A percentile compares a stretch with the other conserved stretches of the same genome.
phyloP scores from a whole-genome alignment of 2,113 vertebrate species.

The Zosterops borbonicus region DNA sequence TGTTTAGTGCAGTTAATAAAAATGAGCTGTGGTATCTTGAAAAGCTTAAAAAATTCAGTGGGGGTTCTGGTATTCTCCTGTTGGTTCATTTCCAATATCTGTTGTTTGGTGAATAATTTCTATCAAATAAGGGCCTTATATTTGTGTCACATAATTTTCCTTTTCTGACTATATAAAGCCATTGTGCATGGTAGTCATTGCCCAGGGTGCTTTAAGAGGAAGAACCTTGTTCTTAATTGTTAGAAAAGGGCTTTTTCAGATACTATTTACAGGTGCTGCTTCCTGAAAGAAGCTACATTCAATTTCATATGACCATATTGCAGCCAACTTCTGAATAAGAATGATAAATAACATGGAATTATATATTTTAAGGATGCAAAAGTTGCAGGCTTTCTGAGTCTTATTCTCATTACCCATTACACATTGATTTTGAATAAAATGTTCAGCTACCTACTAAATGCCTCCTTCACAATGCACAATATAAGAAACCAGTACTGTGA shows the following conservation, averaged over 20 bases:
- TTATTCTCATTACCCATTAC: neutral
- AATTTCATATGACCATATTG: neutral
- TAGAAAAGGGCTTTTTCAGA: neutral
- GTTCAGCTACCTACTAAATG: neutral
- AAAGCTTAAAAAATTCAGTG: neutral
- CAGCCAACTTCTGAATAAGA: neutral
- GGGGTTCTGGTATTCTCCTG: neutral
- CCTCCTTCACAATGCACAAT: neutral
- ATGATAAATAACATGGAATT: neutral
- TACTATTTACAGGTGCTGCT: neutral
- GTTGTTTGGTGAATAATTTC: neutral
- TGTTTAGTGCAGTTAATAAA: neutral
- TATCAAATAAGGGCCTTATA: neutral
- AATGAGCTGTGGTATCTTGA: neutral
- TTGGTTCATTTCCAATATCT: neutral
- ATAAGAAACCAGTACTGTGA: neutral
- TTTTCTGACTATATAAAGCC: neutral
- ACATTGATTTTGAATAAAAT: neutral
- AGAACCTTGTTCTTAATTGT: neutral
- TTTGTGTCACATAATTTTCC: neutral
- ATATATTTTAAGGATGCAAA: neutral
- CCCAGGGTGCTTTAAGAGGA: neutral
- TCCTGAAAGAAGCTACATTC: neutral
- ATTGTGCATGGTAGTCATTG: neutral
- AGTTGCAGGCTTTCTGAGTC: neutral